Evolutionary conservation across 2,888 invertebrate species (phyloP).

Genomic region (Geophilus truncorum): DNA sequence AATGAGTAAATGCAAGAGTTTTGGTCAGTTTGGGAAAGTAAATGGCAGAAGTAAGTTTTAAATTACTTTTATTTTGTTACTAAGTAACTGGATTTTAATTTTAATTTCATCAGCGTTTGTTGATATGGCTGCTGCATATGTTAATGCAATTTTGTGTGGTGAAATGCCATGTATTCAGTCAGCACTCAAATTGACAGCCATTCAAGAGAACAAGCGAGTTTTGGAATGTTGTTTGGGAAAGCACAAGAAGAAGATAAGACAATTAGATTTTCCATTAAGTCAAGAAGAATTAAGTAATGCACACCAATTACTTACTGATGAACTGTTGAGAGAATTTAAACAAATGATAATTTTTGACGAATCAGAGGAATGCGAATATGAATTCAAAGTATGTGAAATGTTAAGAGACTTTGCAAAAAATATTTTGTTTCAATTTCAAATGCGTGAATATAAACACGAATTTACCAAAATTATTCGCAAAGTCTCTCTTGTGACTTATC

Average conservation of each 20-base stretch:
- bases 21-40: background rate
- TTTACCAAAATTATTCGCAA: too few species aligned
- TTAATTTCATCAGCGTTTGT: too few species aligned
- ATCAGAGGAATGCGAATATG: background rate
- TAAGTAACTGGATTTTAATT: too few species aligned
- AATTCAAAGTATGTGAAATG: background rate
- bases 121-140: background rate
- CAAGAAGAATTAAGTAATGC: background rate
- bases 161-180: background rate
- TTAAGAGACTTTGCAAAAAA: too few species aligned
- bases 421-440: too few species aligned
- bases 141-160: background rate
- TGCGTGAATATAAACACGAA: too few species aligned
- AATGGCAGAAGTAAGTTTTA: conserved; percentile 1
- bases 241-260: background rate
- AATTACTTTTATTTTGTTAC: background rate
- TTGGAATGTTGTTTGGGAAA: background rate
- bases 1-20: background rate
- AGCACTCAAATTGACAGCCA: background rate
- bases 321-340: background rate
- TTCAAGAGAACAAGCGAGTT: background rate
- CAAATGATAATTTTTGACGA: background rate
- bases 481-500: too few species aligned
- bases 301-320: background rate
- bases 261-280: background rate